A percentile compares a stretch with the other conserved stretches of the same genome.
These are phyloP conservation scores for Calliphora vomitoria DNA, from an alignment of 2,888 invertebrate species.

Conservation along the genomic window DNA sequence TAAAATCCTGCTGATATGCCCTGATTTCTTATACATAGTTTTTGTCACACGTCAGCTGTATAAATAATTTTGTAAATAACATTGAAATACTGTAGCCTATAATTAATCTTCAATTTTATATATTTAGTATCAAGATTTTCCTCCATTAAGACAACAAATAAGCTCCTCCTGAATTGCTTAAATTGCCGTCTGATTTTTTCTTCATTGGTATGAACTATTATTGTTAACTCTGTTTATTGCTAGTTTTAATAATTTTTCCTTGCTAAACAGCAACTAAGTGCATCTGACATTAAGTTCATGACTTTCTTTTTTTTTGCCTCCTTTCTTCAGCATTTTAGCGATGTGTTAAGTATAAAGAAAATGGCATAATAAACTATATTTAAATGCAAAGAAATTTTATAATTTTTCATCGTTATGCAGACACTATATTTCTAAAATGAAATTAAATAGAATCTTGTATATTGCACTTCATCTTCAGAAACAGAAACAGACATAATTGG, in stretches of 20 bases:
- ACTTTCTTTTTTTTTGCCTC: conserved; percentile 6
- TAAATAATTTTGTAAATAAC: too few species aligned
- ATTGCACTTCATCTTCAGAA: conserved; percentile 32
- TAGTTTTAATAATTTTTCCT: conserved; percentile 27
- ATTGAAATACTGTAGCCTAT: too few species aligned
- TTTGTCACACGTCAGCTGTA: too few species aligned
- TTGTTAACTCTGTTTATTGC: not conserved
- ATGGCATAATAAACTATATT: conserved; percentile 45
- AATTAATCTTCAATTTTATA: too few species aligned
- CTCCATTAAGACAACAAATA: too few species aligned
- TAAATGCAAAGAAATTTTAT: conserved; percentile 50
- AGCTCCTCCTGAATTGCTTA: too few species aligned
- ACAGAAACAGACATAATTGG: conserved; percentile 21
- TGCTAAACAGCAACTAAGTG: conserved; percentile 54
- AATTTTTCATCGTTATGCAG: conserved; percentile 48
- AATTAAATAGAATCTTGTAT: conserved; percentile 22
- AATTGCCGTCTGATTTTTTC: too few species aligned
- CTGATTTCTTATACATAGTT: too few species aligned
- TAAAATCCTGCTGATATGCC: too few species aligned
- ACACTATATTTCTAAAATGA: conserved; percentile 27
- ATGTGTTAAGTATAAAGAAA: conserved; percentile 49
- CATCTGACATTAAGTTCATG: conserved; percentile 64
- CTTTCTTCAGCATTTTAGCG: conserved; percentile 22
- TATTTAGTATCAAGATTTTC: too few species aligned
- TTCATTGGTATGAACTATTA: not conserved